A percentile compares a stretch with the other conserved stretches of the same genome.
Conservation (phyloP, 2,797 vertebrate genomes). For the Prunella strophiata region DNA sequence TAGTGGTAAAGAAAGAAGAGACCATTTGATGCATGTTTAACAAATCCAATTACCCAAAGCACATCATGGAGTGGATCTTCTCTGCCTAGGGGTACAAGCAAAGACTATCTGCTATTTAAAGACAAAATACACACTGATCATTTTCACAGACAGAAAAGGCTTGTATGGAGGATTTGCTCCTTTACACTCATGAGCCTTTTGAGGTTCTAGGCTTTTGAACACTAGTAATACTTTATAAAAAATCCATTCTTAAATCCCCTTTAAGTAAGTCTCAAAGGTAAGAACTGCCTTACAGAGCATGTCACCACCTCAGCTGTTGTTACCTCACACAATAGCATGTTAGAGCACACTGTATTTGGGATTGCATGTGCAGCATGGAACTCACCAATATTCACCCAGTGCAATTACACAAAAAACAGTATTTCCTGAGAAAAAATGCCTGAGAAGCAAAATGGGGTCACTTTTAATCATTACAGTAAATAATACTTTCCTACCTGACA, state of each 20-base stretch:
- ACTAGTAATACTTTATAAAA: not conserved
- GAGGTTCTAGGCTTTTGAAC: not conserved
- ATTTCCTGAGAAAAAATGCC: not conserved
- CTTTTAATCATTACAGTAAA: constrained; percentile 1
- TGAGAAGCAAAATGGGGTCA: not conserved
- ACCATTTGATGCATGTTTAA: not conserved
- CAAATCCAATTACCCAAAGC: not conserved
- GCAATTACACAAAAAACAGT: not conserved
- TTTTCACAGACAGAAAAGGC: not conserved
- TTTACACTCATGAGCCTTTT: not conserved
- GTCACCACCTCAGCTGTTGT: not conserved
- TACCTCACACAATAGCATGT: not conserved
- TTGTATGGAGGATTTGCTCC: not conserved
- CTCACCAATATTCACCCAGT: not conserved
- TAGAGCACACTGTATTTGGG: not conserved
- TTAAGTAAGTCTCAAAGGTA: not conserved
- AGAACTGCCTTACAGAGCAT: not conserved
- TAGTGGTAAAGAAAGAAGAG: not conserved
- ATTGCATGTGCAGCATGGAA: not conserved
- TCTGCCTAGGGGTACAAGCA: not conserved
- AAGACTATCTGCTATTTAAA: not conserved
- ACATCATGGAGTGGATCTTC: not conserved
- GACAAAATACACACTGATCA: not conserved
- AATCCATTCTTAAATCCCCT: not conserved
- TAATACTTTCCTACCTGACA: not conserved